These are phyloP conservation scores for Halocynthia aurantium DNA, from an alignment of 23 tunicate species.

Conservation along the genomic window DNA sequence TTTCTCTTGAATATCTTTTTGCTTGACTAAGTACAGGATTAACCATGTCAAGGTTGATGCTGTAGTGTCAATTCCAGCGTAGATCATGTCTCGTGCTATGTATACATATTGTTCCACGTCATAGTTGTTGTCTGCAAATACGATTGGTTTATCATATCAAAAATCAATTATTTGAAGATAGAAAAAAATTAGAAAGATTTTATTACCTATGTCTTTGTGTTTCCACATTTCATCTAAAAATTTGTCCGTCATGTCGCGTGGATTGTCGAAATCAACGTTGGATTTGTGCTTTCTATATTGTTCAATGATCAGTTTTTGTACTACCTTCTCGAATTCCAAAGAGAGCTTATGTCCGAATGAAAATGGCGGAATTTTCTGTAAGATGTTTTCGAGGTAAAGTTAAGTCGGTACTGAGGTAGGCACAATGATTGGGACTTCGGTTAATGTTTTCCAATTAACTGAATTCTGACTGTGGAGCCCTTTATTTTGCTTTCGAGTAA, in stretches of 20 bases:
- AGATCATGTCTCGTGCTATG: constrained; percentile 31
- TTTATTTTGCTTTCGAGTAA: no score
- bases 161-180: not conserved
- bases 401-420: no score
- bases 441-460: no score
- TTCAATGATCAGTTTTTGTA: constrained; percentile 3
- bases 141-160: no score
- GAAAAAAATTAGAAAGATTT: not conserved
- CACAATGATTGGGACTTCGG: no score
- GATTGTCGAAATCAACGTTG: constrained; percentile 28
- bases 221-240: constrained; percentile 33
- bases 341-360: constrained; percentile 1
- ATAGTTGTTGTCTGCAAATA: no score
- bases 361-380: constrained; percentile 31
- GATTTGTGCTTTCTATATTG: constrained; percentile 29
- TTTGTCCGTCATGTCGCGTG: constrained; percentile 52
- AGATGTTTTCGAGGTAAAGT: not conserved
- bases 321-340: constrained; percentile 4
- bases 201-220: not conserved
- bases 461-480: no score
- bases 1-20: constrained; percentile 38
- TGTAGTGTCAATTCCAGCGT: constrained; percentile 61
- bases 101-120: not conserved
- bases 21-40: constrained; percentile 17
- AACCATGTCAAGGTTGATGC: constrained; percentile 36